Conservation (phyloP, 1,140 invertebrate genomes). For the Drosophila melanica region DNA sequence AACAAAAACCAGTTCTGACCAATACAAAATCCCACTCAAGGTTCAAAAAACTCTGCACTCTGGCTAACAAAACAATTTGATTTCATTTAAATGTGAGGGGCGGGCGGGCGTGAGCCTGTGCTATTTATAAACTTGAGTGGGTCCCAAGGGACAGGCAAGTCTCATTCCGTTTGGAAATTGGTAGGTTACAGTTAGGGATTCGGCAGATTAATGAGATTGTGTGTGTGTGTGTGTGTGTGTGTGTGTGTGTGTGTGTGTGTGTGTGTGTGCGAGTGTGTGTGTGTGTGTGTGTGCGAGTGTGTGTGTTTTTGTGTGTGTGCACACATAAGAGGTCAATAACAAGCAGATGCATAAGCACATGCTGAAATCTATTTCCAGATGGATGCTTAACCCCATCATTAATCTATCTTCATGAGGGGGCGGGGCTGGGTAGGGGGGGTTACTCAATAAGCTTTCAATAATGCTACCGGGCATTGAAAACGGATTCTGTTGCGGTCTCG, state of each 20-base stretch:
- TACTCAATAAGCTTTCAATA: constrained; percentile 2
- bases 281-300: neutral
- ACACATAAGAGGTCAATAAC: constrained; percentile 19
- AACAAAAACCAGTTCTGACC: neutral
- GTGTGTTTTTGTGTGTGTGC: neutral
- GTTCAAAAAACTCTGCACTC: constrained; percentile 21
- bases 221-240: constrained; percentile 3
- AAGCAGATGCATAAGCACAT: constrained; percentile 41
- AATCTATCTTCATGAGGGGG: constrained; percentile 62
- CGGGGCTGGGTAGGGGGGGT: neutral
- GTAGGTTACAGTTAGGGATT: neutral
- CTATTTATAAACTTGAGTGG: constrained; percentile 55
- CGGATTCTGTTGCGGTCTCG: constrained; percentile 12
- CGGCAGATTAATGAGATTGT: constrained; percentile 6
- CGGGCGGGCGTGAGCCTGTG: constrained; percentile 43
- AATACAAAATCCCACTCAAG: constrained; percentile 15
- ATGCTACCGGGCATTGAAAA: constrained; percentile 31
- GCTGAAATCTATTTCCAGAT: constrained; percentile 45
- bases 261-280: no score
- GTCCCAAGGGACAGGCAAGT: constrained; percentile 14
- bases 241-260: no score
- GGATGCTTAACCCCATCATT: constrained; percentile 65
- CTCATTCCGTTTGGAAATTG: neutral
- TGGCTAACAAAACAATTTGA: constrained; percentile 32
- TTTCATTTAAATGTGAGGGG: constrained; percentile 36